phyloP scores from a whole-genome alignment of 2,888 invertebrate genomes.

The Pycnomerus fuliginosus region DNA sequence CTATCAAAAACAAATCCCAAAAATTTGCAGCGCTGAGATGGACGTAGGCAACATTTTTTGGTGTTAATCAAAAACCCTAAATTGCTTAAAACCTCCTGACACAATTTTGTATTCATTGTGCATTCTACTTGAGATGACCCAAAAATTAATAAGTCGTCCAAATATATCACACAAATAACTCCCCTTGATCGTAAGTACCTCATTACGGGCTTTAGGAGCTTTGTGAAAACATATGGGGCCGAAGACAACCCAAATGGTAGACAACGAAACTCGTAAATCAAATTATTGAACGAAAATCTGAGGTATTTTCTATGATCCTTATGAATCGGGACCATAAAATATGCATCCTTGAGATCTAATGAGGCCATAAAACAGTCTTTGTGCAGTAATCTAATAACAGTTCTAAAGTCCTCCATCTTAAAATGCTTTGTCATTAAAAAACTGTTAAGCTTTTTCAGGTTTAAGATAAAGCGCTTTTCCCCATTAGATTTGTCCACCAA shows the following conservation, averaged over 20 bases:
- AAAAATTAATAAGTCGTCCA: too few species aligned
- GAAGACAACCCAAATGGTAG: neutral
- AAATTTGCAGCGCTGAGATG: neutral
- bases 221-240: neutral
- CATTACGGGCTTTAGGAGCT: neutral
- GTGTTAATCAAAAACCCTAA: slow-evolving; percentile 20
- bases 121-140: too few species aligned
- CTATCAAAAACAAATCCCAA: slow-evolving; percentile 7
- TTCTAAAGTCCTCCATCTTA: neutral
- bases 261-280: neutral
- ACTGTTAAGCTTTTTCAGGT: neutral
- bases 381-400: neutral
- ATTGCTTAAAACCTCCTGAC: too few species aligned
- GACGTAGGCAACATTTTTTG: slow-evolving; percentile 5
- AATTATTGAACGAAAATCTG: neutral
- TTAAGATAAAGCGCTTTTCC: too few species aligned
- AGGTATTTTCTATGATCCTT: neutral
- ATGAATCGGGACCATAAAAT: neutral
- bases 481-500: too few species aligned
- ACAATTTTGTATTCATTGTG: too few species aligned
- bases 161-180: too few species aligned
- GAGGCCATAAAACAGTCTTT: too few species aligned
- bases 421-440: neutral
- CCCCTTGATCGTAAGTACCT: too few species aligned
- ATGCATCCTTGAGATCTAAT: too few species aligned